phyloP scores from a whole-genome alignment of 2,888 invertebrate species.

The Hybos culiciformis region DNA sequence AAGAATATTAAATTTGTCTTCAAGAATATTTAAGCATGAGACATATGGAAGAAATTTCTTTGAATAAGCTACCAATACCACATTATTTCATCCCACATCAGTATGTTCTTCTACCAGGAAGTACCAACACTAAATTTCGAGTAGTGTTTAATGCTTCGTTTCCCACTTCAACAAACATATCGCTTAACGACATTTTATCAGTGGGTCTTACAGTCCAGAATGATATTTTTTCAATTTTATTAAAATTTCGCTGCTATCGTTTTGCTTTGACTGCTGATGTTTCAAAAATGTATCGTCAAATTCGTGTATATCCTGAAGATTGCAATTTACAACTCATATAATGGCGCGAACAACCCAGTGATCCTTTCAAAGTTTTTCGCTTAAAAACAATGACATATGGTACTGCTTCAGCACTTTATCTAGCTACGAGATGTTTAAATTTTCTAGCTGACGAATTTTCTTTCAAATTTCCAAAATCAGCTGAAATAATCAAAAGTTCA shows the following conservation, averaged over 20 bases:
- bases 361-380: slow-evolving; percentile 6
- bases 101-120: slow-evolving; percentile 9
- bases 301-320: slow-evolving; percentile 11
- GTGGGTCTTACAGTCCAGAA: slow-evolving; percentile 10
- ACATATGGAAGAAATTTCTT: slow-evolving; percentile 13
- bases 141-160: slow-evolving; percentile 8
- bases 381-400: slow-evolving; percentile 14
- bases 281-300: slow-evolving; percentile 17
- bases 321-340: slow-evolving; percentile 12
- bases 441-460: background rate
- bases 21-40: slow-evolving; percentile 13
- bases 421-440: slow-evolving; percentile 9
- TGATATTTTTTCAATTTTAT: slow-evolving; percentile 9
- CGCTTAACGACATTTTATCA: slow-evolving; percentile 5
- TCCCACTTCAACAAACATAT: slow-evolving; percentile 3
- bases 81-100: slow-evolving; percentile 15
- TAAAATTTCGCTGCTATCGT: slow-evolving; percentile 1
- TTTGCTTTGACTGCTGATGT: slow-evolving; percentile 17
- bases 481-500: background rate
- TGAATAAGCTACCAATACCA: background rate
- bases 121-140: slow-evolving; percentile 3
- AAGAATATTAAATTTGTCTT: slow-evolving; percentile 14
- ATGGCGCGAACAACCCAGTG: slow-evolving; percentile 7
- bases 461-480: background rate
- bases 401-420: slow-evolving; percentile 8